These are phyloP conservation scores for Agrotis clavis DNA, from an alignment of 2,888 invertebrate species.

Conservation along the genomic window DNA sequence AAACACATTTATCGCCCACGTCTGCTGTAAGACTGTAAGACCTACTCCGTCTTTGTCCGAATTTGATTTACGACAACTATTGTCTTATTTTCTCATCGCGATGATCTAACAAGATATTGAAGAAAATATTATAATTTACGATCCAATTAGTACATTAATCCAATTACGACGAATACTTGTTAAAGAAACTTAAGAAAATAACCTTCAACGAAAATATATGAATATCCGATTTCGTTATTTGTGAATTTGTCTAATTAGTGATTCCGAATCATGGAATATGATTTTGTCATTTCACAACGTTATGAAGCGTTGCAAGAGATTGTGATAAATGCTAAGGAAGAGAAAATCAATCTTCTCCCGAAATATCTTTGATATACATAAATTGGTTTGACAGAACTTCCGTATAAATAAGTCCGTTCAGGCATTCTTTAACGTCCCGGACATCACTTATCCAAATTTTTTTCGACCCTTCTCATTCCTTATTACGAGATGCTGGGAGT, in stretches of 20 bases:
- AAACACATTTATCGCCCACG: slow-evolving; percentile 28
- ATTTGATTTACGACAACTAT: slow-evolving; percentile 42
- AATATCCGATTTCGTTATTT: not conserved
- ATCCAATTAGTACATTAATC: slow-evolving; percentile 14
- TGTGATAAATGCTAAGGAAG: slow-evolving; percentile 20
- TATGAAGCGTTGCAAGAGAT: slow-evolving; percentile 20
- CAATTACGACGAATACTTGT: slow-evolving; percentile 5
- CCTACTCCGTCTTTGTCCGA: slow-evolving; percentile 22
- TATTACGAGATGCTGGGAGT: slow-evolving; percentile 4
- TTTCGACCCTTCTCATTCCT: slow-evolving; percentile 3
- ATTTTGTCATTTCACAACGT: slow-evolving; percentile 18
- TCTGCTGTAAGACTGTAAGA: not conserved
- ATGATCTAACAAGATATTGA: slow-evolving; percentile 2
- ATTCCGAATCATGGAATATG: not conserved
- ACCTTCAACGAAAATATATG: not conserved
- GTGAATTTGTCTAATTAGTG: not conserved
- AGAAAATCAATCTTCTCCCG: slow-evolving; percentile 24
- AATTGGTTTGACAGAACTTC: slow-evolving; percentile 47
- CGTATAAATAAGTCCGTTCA: slow-evolving; percentile 33
- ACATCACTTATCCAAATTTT: slow-evolving; percentile 22
- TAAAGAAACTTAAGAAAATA: not conserved
- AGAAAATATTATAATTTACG: not conserved
- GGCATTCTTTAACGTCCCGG: slow-evolving; percentile 4
- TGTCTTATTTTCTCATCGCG: slow-evolving; percentile 46
- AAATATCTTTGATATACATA: slow-evolving; percentile 32